Evolutionary conservation across 2,888 invertebrate species (phyloP).

Genomic region (Patella pellucida): DNA sequence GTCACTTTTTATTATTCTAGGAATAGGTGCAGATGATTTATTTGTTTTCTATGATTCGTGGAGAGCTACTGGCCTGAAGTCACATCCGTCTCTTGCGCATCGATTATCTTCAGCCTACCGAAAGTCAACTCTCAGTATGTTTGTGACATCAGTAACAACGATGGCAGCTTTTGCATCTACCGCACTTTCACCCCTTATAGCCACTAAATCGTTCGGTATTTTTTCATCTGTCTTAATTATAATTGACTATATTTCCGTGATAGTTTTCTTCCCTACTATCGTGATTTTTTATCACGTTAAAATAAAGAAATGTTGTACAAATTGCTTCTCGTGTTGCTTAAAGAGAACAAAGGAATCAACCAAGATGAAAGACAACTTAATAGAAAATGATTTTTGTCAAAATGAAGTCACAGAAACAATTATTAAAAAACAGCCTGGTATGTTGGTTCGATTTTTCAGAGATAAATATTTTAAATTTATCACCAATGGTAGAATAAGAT

Average conservation of each 20-base stretch:
- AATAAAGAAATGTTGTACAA: slow-evolving; percentile 34
- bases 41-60: slow-evolving; percentile 58
- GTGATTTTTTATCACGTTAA: slow-evolving; percentile 49
- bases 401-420: neutral
- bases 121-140: slow-evolving; percentile 48
- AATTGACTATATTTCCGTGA: slow-evolving; percentile 56
- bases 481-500: slow-evolving; percentile 46
- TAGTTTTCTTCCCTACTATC: slow-evolving; percentile 51
- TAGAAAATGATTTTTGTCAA: no score
- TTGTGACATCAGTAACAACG: slow-evolving; percentile 56
- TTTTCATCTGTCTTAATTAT: slow-evolving; percentile 56
- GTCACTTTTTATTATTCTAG: slow-evolving; percentile 53
- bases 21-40: slow-evolving; percentile 54
- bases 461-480: slow-evolving; percentile 54
- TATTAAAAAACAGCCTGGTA: slow-evolving; percentile 29
- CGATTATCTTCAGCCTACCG: slow-evolving; percentile 50
- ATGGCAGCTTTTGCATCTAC: slow-evolving; percentile 53
- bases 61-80: slow-evolving; percentile 40
- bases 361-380: no score
- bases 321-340: neutral
- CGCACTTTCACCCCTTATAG: slow-evolving; percentile 53
- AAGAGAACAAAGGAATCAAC: no score
- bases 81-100: slow-evolving; percentile 43
- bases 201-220: slow-evolving; percentile 57
- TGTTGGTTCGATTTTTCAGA: slow-evolving; percentile 48